Evolutionary conservation across 1,140 invertebrate species (phyloP).

Genomic region (Hirudo medicinalis): DNA sequence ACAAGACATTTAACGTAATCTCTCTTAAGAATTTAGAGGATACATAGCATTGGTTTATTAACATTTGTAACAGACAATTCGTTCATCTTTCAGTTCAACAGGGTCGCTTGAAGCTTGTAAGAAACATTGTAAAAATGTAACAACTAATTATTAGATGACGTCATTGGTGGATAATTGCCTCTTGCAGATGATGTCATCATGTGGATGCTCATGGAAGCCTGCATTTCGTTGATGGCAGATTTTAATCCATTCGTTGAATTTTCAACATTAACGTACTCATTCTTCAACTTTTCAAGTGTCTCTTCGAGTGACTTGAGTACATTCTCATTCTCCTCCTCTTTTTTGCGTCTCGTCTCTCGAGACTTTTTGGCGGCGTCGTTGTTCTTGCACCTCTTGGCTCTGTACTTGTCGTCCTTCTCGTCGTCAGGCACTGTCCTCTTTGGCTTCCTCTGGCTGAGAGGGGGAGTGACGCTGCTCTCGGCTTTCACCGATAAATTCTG

Average conservation of each 20-base stretch:
- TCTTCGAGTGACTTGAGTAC: slow-evolving; percentile 46
- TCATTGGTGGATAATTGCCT: slow-evolving; percentile 41
- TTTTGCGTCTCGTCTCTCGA: slow-evolving; percentile 68
- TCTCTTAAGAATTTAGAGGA: too few species aligned
- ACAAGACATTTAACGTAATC: too few species aligned
- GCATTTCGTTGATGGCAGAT: too few species aligned
- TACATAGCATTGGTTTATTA: too few species aligned
- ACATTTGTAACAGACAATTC: too few species aligned
- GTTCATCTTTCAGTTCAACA: too few species aligned
- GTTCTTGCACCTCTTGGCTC: slow-evolving; percentile 80
- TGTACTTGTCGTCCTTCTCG: slow-evolving; percentile 90
- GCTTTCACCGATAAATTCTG: too few species aligned
- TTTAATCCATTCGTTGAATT: too few species aligned
- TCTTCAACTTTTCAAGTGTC: background rate
- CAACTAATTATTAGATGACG: too few species aligned
- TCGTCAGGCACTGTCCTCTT: slow-evolving; percentile 62
- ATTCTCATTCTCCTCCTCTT: slow-evolving; percentile 25
- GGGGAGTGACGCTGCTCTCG: background rate
- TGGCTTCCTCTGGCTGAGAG: slow-evolving; percentile 5
- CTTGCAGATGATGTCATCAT: slow-evolving; percentile 31
- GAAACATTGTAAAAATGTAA: too few species aligned
- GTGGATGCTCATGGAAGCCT: too few species aligned
- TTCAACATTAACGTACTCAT: background rate
- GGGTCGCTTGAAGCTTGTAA: too few species aligned
- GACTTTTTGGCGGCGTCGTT: slow-evolving; percentile 87